phyloP scores from a whole-genome alignment of 2,113 vertebrate species.

The Probosciger aterrimus region DNA sequence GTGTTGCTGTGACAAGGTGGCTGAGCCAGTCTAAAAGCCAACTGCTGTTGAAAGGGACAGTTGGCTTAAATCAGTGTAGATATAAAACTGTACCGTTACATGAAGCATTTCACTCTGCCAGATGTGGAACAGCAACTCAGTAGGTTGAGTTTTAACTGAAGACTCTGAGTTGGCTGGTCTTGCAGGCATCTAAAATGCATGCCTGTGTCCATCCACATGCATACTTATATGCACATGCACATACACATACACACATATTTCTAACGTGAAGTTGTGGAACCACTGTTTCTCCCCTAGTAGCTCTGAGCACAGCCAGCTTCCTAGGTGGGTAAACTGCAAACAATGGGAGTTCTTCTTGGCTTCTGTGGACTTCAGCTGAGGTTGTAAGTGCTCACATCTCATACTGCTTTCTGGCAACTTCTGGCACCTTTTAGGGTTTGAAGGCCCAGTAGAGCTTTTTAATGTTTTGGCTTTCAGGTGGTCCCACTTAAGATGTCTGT shows the following conservation, averaged over 20 bases:
- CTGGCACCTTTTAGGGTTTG: not conserved
- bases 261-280: not conserved
- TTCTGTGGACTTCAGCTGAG: not conserved
- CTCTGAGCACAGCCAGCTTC: not conserved
- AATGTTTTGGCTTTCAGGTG: not conserved
- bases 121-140: not conserved
- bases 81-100: not conserved
- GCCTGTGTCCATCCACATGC: not conserved
- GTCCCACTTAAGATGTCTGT: not conserved
- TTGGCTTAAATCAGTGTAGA: not conserved
- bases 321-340: not conserved
- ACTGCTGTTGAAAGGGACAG: not conserved
- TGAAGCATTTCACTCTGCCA: not conserved
- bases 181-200: not conserved
- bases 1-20: not conserved
- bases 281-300: not conserved
- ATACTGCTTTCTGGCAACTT: not conserved
- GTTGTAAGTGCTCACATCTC: not conserved
- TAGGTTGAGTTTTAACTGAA: not conserved
- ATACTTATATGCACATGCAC: rapidly evolving
- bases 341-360: not conserved
- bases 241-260: not conserved
- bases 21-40: not conserved
- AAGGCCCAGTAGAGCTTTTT: not conserved
- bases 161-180: not conserved